phyloP scores from a whole-genome alignment of 2,113 vertebrate species.

The Phycodurus eques region DNA sequence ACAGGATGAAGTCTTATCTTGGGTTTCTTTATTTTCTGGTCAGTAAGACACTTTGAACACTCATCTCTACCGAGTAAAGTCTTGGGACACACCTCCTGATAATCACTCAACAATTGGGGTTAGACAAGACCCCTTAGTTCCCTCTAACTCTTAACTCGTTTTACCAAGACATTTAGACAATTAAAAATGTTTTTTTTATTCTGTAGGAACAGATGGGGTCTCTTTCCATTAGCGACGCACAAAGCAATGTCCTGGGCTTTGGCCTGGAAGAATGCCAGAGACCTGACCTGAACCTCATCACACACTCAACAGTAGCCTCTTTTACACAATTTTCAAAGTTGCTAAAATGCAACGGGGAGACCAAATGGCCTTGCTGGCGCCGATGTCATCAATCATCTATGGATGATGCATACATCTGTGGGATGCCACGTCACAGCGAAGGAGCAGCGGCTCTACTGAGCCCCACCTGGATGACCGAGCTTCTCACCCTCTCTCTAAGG shows the following conservation, averaged over 20 bases:
- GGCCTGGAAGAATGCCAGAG: background rate
- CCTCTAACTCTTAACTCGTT: background rate
- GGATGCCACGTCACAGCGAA: too few species aligned
- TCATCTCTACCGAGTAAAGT: constrained; percentile 24
- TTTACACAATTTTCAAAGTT: background rate
- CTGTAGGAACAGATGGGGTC: background rate
- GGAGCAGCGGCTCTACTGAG: too few species aligned
- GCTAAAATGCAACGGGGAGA: too few species aligned
- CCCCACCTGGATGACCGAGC: too few species aligned
- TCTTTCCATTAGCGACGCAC: background rate
- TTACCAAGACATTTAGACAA: background rate
- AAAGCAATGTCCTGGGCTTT: background rate
- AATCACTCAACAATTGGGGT: background rate
- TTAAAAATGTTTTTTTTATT: background rate
- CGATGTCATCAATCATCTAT: too few species aligned
- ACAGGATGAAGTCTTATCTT: constrained; percentile 23
- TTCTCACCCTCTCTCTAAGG: too few species aligned
- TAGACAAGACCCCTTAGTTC: background rate
- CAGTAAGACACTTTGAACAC: constrained; percentile 30
- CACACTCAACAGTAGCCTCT: background rate
- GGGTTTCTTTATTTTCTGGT: constrained; percentile 11
- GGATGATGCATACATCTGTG: too few species aligned
- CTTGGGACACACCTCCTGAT: background rate
- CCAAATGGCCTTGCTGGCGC: too few species aligned
- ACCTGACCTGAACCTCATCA: background rate